Conservation (phyloP, 1,140 invertebrate genomes). For the Triops cancriformis region DNA sequence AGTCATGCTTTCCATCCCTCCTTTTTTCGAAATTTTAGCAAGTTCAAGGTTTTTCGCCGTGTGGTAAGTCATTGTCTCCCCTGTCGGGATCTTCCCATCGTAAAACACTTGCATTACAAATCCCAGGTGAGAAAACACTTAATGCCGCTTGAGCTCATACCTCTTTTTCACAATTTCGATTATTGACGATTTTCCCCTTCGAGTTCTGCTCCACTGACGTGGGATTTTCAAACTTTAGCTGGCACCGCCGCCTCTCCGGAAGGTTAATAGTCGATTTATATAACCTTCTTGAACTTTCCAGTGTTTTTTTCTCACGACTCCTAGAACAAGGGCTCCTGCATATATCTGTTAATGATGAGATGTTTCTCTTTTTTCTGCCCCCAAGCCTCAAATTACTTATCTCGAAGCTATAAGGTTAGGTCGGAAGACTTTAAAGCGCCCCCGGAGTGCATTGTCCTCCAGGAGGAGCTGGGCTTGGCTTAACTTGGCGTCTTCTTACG, state of each 20-base stretch:
- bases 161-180: neutral
- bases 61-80: neutral
- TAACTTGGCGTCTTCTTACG: neutral
- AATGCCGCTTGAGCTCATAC: neutral
- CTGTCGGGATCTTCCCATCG: neutral
- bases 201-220: conserved; percentile 1
- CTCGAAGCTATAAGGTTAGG: neutral
- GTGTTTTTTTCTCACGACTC: neutral
- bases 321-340: neutral
- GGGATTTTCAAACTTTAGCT: neutral
- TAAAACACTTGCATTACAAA: neutral
- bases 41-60: neutral
- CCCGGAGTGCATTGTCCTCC: neutral
- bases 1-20: neutral
- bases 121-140: neutral
- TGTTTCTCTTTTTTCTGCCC: neutral
- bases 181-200: neutral
- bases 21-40: neutral
- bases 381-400: neutral
- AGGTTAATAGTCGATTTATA: neutral
- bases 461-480: neutral
- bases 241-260: too few species aligned
- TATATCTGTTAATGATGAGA: neutral
- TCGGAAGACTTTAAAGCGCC: neutral
- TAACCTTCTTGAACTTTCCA: neutral